These are phyloP conservation scores for Dendrocincla fuliginosa DNA, from an alignment of 2,797 vertebrate species.

Conservation along the genomic window DNA sequence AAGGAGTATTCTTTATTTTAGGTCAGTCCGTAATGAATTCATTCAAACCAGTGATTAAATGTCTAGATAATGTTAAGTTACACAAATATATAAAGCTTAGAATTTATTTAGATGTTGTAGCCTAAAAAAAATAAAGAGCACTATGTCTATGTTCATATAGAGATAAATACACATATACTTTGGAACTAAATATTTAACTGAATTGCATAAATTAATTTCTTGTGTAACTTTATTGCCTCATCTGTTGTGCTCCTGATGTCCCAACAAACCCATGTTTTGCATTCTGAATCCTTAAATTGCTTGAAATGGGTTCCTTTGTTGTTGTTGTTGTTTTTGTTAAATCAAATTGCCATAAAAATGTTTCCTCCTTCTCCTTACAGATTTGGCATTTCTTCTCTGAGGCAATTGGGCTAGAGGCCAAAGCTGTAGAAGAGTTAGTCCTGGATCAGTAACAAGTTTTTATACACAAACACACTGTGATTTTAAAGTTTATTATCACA, in stretches of 20 bases:
- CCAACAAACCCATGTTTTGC: background rate
- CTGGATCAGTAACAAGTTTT: constrained; percentile 39
- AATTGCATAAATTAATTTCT: background rate
- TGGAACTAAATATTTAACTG: background rate
- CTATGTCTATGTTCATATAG: background rate
- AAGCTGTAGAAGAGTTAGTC: constrained; percentile 22
- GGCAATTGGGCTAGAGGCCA: constrained; percentile 40
- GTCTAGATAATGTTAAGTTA: background rate
- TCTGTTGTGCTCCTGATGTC: background rate
- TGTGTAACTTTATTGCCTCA: background rate
- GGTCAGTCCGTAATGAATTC: background rate
- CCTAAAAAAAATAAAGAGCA: background rate
- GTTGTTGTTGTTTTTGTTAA: constrained; percentile 13
- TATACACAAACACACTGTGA: constrained; percentile 16
- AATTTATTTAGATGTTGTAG: background rate
- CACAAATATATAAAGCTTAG: background rate
- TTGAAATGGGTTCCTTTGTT: background rate
- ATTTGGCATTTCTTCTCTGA: constrained; percentile 43
- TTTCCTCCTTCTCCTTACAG: constrained; percentile 7
- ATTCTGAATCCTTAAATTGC: constrained; percentile 4
- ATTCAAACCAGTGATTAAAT: background rate
- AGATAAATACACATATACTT: background rate
- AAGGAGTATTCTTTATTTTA: background rate
- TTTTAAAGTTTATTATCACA: constrained; percentile 28
- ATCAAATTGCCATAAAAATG: constrained; percentile 29